Conservation (phyloP, 2,797 vertebrate genomes). For the Ctenopoma kingsleyae region DNA sequence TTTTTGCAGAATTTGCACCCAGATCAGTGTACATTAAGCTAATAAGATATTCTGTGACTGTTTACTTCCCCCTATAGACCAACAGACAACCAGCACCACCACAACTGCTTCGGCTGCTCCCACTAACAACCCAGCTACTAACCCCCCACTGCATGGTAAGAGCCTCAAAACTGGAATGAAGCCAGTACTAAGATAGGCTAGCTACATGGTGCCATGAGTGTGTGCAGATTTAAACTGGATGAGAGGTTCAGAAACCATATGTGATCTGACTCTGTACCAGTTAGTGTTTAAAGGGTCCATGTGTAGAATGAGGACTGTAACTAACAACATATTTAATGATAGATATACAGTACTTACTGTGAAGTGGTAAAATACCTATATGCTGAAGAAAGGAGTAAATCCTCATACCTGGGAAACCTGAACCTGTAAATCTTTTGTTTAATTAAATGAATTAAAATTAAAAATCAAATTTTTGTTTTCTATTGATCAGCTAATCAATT, state of each 20-base stretch:
- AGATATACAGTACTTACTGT: too few relatives aligned
- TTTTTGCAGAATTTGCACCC: neutral
- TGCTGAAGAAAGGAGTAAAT: neutral
- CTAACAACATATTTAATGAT: too few relatives aligned
- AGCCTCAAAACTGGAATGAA: neutral
- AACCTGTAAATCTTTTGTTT: neutral
- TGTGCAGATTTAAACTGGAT: too few relatives aligned
- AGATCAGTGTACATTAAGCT: slow-evolving; percentile 37
- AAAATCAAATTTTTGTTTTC: too few relatives aligned
- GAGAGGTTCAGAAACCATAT: neutral
- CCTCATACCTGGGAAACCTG: neutral
- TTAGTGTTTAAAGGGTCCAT: neutral
- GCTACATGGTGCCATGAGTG: too few relatives aligned
- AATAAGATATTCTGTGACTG: slow-evolving; percentile 34
- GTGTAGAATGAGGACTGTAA: too few relatives aligned
- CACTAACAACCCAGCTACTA: slow-evolving; percentile 74
- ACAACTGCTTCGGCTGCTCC: slow-evolving; percentile 44
- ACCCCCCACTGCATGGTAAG: slow-evolving; percentile 72
- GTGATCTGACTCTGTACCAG: neutral
- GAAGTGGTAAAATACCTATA: too few relatives aligned
- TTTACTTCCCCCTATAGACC: slow-evolving; percentile 59
- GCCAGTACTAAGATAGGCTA: too few relatives aligned
- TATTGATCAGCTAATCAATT: too few relatives aligned
- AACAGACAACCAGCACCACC: slow-evolving; percentile 53
- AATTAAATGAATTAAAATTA: neutral